Evolutionary conservation across 2,888 invertebrate genomes (phyloP).

Genomic region (Sepiola atlantica): DNA sequence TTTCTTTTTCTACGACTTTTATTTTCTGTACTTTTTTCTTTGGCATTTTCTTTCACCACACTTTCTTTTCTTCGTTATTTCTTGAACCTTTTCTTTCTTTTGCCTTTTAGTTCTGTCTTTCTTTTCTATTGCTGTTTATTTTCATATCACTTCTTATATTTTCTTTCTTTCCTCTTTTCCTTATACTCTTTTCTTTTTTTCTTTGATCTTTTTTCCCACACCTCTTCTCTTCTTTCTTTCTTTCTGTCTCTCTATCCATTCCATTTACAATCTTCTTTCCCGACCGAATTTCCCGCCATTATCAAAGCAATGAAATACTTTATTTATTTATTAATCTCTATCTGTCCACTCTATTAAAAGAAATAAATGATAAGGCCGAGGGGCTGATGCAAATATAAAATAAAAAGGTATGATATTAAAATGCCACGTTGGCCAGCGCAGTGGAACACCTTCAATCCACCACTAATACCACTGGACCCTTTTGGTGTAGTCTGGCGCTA

Average conservation of each 20-base stretch:
- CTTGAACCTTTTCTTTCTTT: background rate
- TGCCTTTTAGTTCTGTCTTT: background rate
- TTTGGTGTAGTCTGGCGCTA: background rate
- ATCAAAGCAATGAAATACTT: background rate
- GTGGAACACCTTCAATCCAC: background rate
- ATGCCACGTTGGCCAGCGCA: background rate
- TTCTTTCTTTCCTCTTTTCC: too few species aligned
- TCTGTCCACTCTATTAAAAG: background rate
- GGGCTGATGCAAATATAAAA: background rate
- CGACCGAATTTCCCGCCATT: background rate
- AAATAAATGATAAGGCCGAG: background rate
- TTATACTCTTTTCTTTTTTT: background rate
- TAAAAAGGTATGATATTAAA: background rate
- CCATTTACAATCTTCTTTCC: background rate
- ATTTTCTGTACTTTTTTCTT: background rate
- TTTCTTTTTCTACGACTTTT: background rate
- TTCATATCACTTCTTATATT: too few species aligned
- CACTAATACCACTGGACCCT: background rate
- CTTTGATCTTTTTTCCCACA: too few species aligned
- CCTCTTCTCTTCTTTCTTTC: background rate
- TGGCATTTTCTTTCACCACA: too few species aligned
- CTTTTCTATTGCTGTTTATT: too few species aligned
- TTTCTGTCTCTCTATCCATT: background rate
- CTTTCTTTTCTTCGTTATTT: too few species aligned
- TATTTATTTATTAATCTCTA: conserved; percentile 18